Base-by-base conservation (phyloP, 2,113 vertebrate species). In the Scopus umbretta region DNA sequence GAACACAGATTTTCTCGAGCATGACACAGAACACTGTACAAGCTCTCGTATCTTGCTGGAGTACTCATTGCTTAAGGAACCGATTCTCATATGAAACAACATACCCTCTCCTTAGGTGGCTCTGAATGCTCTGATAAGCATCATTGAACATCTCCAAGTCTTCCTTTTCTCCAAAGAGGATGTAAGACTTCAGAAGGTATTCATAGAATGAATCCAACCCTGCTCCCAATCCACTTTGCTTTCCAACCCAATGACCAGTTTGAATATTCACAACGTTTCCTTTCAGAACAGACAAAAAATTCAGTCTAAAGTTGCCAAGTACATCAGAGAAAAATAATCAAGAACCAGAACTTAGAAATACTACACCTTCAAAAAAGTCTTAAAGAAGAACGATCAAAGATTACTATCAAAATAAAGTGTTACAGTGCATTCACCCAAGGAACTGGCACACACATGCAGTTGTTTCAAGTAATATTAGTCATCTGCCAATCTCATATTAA, bases 241-340 rank as follows among this genome's bases (percentile, higher is more conserved):
- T 99, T 40, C 99, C 98, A 68, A 99, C 99, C 99, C 99, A 99
- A 42, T 99, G 99, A 62, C 99, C 99, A 8, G 99, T 99, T 97
- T 99, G 99, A 97, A 99, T 99, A 94, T 99, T 99, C 75, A 99
- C 99, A 68, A 99, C 99, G 30, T 99, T 99, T 59, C 99, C 99
- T 99, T 87, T 30, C 32, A 84, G 93, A 70, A 83, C 12, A 97
- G 61, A 93, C 9, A 89, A 29, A 30, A 78, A 68, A 25, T 72
- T 92, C 20, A 87, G 52, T 5, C 29, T 52, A 7, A 74, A 49
- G 5, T 6, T 56, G 56, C 20, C 50, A 47, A 68, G 21, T 19
- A 47, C 25, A n/a, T 23, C 55, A 72, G n/a, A 79, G 26, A 40
- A 71, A 84, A 67, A 25, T 5, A 53, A 42, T 13, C 29, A 16